Evolutionary conservation across 92 coral and sea anemone species (phyloP).

Genomic region (Paramuricea clavata): DNA sequence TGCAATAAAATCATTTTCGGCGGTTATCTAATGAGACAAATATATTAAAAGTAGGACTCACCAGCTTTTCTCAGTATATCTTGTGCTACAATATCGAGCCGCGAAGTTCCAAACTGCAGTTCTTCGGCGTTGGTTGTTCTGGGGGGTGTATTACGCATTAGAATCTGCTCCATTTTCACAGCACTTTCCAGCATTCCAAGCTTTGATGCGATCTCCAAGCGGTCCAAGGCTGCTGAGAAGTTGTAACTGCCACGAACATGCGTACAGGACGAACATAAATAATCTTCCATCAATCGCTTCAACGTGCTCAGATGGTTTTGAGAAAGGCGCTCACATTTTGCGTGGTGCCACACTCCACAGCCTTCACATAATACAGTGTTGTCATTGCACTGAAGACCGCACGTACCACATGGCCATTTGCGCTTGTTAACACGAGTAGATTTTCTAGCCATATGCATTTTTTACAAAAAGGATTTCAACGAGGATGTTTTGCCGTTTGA

Average conservation of each 20-base stretch:
- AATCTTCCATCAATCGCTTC: not conserved
- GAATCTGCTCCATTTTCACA: not conserved
- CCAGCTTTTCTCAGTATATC: slow-evolving; percentile 2
- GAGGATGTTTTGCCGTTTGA: not conserved
- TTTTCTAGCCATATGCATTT: not conserved
- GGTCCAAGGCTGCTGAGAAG: not conserved
- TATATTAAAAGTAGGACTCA: too few relatives aligned
- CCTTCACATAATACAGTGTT: slow-evolving; percentile 11
- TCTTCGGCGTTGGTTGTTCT: not conserved
- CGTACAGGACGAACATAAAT: slow-evolving; percentile 24
- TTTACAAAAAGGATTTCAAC: too few relatives aligned
- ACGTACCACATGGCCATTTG: too few relatives aligned
- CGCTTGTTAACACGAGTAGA: too few relatives aligned
- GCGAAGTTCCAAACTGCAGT: slow-evolving; percentile 1
- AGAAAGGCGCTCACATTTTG: slow-evolving; percentile 8
- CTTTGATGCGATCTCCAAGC: not conserved
- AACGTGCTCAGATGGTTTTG: not conserved
- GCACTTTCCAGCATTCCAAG: slow-evolving; percentile 26
- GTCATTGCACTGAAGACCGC: slow-evolving; percentile 23
- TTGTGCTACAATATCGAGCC: not conserved
- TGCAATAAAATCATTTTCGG: too few relatives aligned
- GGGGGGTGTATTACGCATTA: not conserved
- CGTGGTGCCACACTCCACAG: too few relatives aligned
- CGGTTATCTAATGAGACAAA: too few relatives aligned
- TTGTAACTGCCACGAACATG: not conserved